These are phyloP conservation scores for Corythoichthys haematopterus DNA, from an alignment of 2,113 vertebrate genomes.

Conservation along the genomic window DNA sequence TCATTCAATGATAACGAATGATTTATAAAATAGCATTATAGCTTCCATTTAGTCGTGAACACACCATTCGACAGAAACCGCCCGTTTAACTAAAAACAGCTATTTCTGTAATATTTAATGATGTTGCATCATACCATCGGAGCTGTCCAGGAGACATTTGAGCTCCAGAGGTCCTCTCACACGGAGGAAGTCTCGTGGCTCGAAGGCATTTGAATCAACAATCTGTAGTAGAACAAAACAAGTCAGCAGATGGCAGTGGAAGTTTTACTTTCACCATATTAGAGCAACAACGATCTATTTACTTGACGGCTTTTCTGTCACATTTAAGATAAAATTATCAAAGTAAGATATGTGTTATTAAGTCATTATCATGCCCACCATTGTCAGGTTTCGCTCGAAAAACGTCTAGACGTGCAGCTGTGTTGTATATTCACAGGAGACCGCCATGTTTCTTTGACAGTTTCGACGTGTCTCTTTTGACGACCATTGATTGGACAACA, in stretches of 20 bases:
- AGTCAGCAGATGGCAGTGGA: not conserved
- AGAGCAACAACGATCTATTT: not conserved
- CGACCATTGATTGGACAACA: slow-evolving; percentile 34
- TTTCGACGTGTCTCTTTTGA: slow-evolving; percentile 51
- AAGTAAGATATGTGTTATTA: not conserved
- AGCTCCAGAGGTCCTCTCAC: slow-evolving; percentile 56
- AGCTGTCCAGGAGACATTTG: slow-evolving; percentile 53
- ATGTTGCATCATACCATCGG: slow-evolving; percentile 42
- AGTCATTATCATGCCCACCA: not conserved
- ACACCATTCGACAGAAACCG: not conserved
- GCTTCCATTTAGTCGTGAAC: not conserved
- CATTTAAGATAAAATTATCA: not conserved
- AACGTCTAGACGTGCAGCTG: not conserved
- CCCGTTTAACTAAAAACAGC: not conserved
- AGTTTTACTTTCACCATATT: not conserved
- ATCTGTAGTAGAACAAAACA: slow-evolving; percentile 35
- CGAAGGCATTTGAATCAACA: slow-evolving; percentile 9
- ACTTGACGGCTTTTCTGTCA: not conserved
- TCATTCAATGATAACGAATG: too few relatives aligned
- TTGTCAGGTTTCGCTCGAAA: not conserved
- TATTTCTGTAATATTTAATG: too few relatives aligned
- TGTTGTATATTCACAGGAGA: slow-evolving; percentile 5
- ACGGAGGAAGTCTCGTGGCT: slow-evolving; percentile 36
- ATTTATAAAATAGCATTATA: too few relatives aligned
- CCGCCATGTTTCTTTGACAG: slow-evolving; percentile 34